Base-by-base conservation (phyloP, 2,797 vertebrate species). In the Semaprochilodus insignis region DNA sequence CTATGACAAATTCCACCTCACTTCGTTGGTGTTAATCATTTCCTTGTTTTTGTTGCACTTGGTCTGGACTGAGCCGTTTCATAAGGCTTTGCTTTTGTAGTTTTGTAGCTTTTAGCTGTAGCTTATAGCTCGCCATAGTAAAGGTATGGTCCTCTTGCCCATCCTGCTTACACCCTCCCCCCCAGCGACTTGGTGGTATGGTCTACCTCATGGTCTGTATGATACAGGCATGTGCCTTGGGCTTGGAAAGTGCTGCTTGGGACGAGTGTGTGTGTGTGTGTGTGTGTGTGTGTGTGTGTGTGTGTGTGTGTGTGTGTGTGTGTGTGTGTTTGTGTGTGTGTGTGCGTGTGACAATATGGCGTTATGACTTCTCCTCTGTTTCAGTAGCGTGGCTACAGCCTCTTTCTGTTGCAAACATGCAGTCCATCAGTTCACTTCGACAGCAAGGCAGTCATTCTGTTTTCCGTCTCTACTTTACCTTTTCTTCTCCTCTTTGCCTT, bases 51-150 rank as follows among this genome's bases (percentile, higher is more conserved):
- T 69, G 60, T 52, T 74, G 70, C 79, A 52, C 23, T 63, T 63
- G 4, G 62, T 74, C 60, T 40, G 44, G 69, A 36, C 71, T 21
- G 21, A 52, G 54, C 67, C 14, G 63, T 57, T 70, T 78, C 48
- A 81, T 83, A 34, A 78, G 85, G 70, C 82, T 86, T 78, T 27
- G 62, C 72, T 86, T 66, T 19, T 84, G 72, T 78, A 71, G 62
- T 44, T 31, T 31, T 78, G 54, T 70, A 54, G 54, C 72, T 81
- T 72, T 5, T 74, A 77, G 81, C 36, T 70, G 36, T 44, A 84
- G 27, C 79, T 70, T 77, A 55, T 59, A 74, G 73, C 44, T 62
- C 69, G 21, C 44, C 55, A 63, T 81, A 78, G 78, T 72, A 59
- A 48, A 44, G 71, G 40, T 60, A 34, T 82, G 76, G n/a, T 69